phyloP scores from a whole-genome alignment of 2,888 invertebrate genomes.

The Spodoptera picta region DNA sequence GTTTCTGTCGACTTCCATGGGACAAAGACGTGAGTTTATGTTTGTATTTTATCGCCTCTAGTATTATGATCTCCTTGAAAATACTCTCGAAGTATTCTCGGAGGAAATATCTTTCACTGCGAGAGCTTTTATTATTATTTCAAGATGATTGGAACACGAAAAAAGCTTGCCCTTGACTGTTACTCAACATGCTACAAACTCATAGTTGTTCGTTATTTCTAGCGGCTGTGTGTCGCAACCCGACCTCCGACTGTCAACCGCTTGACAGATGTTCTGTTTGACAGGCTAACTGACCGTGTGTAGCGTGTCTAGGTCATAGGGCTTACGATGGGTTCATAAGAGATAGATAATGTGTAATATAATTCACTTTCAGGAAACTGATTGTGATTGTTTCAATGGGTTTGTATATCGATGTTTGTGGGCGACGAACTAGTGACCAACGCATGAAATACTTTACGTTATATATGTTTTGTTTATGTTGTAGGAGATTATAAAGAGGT shows the following conservation, averaged over 20 bases:
- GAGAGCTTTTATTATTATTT: conserved; percentile 11
- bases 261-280: conserved; percentile 61
- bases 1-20: too few species aligned
- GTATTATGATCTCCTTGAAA: background rate
- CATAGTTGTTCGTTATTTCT: conserved; percentile 44
- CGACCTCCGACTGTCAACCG: conserved; percentile 53
- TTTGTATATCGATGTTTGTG: conserved; percentile 8
- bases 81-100: background rate
- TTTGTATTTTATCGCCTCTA: too few species aligned
- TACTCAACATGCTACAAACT: conserved; percentile 15
- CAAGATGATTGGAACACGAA: conserved; percentile 16
- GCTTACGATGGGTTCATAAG: background rate
- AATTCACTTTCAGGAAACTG: conserved; percentile 18
- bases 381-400: conserved; percentile 2
- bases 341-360: background rate
- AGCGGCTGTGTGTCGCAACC: conserved; percentile 57
- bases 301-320: conserved; percentile 7
- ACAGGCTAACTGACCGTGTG: conserved; percentile 52
- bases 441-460: background rate
- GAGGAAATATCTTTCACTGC: conserved; percentile 17
- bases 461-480: background rate
- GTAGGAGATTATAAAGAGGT: too few species aligned
- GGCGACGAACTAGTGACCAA: conserved; percentile 16
- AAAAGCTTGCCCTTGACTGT: conserved; percentile 41
- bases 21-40: too few species aligned